phyloP scores from a whole-genome alignment of 1,140 invertebrate genomes.

The Drosophila auraria region DNA sequence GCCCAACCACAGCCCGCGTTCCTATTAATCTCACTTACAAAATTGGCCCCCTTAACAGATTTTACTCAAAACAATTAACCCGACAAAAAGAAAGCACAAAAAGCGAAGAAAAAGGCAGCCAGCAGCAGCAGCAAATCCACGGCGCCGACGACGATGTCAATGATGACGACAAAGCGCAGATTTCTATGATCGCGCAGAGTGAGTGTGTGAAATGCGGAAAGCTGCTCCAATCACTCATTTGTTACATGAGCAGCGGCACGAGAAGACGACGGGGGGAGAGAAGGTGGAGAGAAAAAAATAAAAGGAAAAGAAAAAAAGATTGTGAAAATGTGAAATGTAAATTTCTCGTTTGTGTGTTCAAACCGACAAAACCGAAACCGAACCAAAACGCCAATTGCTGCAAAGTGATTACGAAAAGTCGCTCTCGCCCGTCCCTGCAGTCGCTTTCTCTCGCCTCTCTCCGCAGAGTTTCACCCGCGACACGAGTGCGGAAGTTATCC shows the following conservation, averaged over 20 bases:
- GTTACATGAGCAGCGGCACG: constrained; percentile 60
- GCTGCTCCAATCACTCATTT: constrained; percentile 72
- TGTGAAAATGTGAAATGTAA: constrained; percentile 83
- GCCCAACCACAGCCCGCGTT: background rate
- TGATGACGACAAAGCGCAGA: constrained; percentile 64
- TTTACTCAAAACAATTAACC: constrained; percentile 48
- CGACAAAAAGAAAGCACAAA: constrained; percentile 47
- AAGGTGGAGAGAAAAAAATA: background rate
- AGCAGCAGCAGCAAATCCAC: constrained; percentile 40
- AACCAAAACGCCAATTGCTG: constrained; percentile 76
- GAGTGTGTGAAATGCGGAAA: constrained; percentile 76
- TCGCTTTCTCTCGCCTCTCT: constrained; percentile 38
- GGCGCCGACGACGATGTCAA: constrained; percentile 34
- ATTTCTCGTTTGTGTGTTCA: constrained; percentile 59
- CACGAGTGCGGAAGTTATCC: constrained; percentile 82
- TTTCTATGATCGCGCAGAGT: constrained; percentile 51
- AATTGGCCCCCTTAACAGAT: constrained; percentile 30
- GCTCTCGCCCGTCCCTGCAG: constrained; percentile 31
- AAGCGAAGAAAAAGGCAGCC: constrained; percentile 37
- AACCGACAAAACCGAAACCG: constrained; percentile 55
- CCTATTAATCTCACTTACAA: constrained; percentile 34
- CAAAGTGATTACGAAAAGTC: constrained; percentile 81
- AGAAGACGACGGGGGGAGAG: constrained; percentile 13
- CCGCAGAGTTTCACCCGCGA: constrained; percentile 62
- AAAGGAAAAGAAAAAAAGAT: constrained; percentile 51